A percentile compares a stretch with the other conserved stretches of the same genome.
Conservation (phyloP, 2,888 invertebrate species). For the Protonemura montana region DNA sequence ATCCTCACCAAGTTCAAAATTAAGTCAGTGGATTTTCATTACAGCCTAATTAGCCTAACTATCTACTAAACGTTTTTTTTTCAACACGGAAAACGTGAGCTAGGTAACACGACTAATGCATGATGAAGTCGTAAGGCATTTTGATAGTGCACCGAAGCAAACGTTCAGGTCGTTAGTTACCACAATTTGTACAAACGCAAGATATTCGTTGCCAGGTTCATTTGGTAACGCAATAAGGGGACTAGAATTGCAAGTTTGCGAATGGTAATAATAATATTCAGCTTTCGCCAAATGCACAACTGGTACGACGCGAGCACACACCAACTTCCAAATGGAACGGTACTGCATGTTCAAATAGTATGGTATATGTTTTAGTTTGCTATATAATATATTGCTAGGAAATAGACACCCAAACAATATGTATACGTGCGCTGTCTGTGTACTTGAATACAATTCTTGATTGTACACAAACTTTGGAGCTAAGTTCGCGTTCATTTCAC, state of each 20-base stretch:
- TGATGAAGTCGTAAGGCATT: too few species aligned
- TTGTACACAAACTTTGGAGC: not conserved
- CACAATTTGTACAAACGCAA: not conserved
- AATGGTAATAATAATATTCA: conserved; percentile 27
- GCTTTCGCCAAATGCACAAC: not conserved
- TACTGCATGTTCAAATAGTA: not conserved
- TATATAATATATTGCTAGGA: not conserved
- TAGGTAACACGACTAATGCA: too few species aligned
- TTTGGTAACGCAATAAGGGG: conserved; percentile 22
- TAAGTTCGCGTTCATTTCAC: not conserved
- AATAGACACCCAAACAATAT: not conserved
- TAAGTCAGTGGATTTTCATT: not conserved
- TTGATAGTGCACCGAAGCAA: not conserved
- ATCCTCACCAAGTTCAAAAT: not conserved
- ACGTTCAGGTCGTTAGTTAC: not conserved
- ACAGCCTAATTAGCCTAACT: conserved; percentile 23
- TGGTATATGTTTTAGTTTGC: not conserved
- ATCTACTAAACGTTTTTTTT: not conserved
- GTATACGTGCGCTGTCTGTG: not conserved
- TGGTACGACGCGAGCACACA: not conserved
- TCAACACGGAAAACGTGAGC: not conserved
- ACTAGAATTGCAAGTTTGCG: not conserved
- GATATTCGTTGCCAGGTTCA: conserved; percentile 36
- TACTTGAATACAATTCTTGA: conserved; percentile 7
- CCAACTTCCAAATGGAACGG: not conserved